A percentile compares a stretch with the other conserved stretches of the same genome.
Evolutionary conservation across 2,888 invertebrate species (phyloP).

Genomic region (Acleris laterana): DNA sequence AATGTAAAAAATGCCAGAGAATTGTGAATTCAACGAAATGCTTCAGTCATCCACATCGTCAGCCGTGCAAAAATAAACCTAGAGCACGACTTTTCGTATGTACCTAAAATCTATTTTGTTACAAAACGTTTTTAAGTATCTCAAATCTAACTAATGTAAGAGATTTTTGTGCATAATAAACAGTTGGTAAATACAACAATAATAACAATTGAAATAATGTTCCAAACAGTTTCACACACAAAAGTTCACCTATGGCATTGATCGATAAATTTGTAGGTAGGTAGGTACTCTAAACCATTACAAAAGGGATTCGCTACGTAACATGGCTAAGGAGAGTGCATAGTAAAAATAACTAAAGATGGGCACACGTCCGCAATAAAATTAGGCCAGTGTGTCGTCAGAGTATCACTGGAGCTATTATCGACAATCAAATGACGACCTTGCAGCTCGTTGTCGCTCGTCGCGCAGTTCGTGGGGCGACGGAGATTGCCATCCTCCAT

Average conservation of each 20-base stretch:
- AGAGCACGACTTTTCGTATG: conserved; percentile 57
- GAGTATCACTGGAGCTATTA: conserved; percentile 75
- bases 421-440: conserved; percentile 80
- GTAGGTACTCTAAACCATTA: neutral
- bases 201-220: too few species aligned
- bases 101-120: neutral
- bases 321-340: conserved; percentile 15
- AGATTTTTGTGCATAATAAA: too few species aligned
- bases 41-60: conserved; percentile 62
- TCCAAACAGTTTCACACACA: neutral
- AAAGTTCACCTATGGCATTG: neutral
- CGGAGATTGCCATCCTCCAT: conserved; percentile 79
- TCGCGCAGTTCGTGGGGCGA: conserved; percentile 78
- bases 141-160: too few species aligned
- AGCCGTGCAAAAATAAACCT: conserved; percentile 64
- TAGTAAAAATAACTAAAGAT: conserved; percentile 27
- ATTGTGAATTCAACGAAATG: conserved; percentile 67
- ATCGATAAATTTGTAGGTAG: neutral
- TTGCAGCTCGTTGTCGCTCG: conserved; percentile 81
- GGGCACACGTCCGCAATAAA: conserved; percentile 53
- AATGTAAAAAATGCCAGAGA: conserved; percentile 45
- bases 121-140: neutral
- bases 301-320: neutral
- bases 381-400: conserved; percentile 72
- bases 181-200: too few species aligned